phyloP scores from a whole-genome alignment of 37 sponge, comb jelly and placozoan species.

The Spongia lamella region DNA sequence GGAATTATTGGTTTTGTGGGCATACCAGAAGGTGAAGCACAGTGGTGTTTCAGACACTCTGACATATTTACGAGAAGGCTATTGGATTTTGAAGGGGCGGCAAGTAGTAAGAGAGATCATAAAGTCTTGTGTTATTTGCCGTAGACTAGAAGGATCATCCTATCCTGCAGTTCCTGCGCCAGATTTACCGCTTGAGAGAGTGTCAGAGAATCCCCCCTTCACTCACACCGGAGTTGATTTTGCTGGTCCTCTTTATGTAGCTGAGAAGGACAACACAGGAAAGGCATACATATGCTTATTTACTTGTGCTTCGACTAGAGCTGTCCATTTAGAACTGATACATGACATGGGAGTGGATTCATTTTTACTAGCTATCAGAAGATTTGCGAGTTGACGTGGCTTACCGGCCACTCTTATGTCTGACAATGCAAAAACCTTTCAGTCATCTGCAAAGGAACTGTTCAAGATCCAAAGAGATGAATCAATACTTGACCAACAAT shows the following conservation, averaged over 20 bases:
- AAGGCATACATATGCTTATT: conserved; percentile 36
- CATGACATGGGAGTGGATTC: conserved; percentile 38
- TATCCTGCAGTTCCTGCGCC: conserved; percentile 19
- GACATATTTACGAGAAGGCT: conserved; percentile 13
- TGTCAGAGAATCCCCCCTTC: conserved; percentile 26
- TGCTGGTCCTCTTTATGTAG: conserved; percentile 47
- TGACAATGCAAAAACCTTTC: conserved; percentile 60
- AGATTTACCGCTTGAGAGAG: conserved; percentile 18
- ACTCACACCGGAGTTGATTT: conserved; percentile 45
- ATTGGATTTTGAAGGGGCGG: conserved; percentile 35
- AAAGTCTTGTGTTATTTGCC: conserved; percentile 38
- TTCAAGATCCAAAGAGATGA: conserved; percentile 34
- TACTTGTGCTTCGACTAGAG: conserved; percentile 37
- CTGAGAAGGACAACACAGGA: conserved; percentile 13
- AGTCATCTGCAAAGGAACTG: conserved; percentile 21
- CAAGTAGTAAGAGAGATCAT: conserved; percentile 25
- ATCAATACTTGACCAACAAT: conserved; percentile 19
- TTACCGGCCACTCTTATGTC: conserved; percentile 38
- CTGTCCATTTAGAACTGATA: conserved; percentile 48
- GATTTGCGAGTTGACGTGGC: conserved; percentile 41
- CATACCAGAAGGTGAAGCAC: conserved; percentile 30
- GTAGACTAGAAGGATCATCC: conserved; percentile 17
- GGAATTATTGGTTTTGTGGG: conserved; percentile 23
- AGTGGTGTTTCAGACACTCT: conserved; percentile 25
- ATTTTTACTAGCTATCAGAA: conserved; percentile 31